phyloP scores from a whole-genome alignment of 2,797 vertebrate genomes.

The Alfaro cultratus region DNA sequence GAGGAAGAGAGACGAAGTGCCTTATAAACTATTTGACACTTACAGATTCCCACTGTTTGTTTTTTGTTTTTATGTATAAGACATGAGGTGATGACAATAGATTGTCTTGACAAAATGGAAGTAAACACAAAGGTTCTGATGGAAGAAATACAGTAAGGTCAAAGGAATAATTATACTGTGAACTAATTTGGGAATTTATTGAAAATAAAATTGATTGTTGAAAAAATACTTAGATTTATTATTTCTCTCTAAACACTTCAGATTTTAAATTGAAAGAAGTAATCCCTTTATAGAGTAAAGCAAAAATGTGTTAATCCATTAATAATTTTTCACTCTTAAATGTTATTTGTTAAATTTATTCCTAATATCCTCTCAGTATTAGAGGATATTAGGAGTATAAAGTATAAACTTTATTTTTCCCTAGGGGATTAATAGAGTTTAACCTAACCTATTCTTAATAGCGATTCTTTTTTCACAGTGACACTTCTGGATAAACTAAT shows the following conservation, averaged over 20 bases:
- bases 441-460: no score
- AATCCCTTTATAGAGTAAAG: background rate
- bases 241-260: background rate
- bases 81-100: background rate
- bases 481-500: slow-evolving; percentile 24
- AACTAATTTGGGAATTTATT: background rate
- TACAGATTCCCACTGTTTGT: background rate
- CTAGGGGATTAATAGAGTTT: no score
- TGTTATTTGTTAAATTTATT: background rate
- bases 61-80: background rate
- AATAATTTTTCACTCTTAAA: slow-evolving; percentile 4
- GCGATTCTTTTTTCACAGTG: slow-evolving; percentile 5
- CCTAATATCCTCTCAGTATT: background rate
- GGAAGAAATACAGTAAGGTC: background rate
- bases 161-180: background rate
- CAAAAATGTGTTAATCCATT: slow-evolving; percentile 1
- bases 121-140: background rate
- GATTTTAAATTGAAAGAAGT: background rate
- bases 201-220: background rate
- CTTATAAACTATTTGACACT: slow-evolving; percentile 5
- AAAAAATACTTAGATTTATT: background rate
- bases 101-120: background rate
- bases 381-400: no score
- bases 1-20: background rate
- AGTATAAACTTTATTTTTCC: no score